Evolutionary conservation across 30 jellyfish, hydroid and myxozoan genomes (phyloP).

Genomic region (Sanderia malayensis): DNA sequence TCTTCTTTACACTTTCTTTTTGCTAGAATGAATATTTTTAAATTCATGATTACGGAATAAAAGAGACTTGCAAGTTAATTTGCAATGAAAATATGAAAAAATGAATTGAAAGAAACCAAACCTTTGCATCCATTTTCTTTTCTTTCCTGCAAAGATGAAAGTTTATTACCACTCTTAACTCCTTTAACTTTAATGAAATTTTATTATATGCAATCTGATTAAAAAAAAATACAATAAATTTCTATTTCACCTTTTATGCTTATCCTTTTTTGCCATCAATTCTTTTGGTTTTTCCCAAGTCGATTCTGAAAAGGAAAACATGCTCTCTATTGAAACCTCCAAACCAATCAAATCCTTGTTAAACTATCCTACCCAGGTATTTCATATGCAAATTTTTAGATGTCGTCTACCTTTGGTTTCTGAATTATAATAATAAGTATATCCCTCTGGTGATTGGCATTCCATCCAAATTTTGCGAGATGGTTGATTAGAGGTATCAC

Average conservation of each 20-base stretch:
- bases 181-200: background rate
- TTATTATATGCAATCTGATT: background rate
- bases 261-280: background rate
- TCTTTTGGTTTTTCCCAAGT: constrained; percentile 6
- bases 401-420: constrained; percentile 72
- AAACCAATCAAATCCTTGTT: background rate
- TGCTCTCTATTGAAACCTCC: background rate
- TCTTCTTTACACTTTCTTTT: no score
- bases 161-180: background rate
- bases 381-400: no score
- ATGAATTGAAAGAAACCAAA: background rate
- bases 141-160: background rate
- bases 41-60: no score
- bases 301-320: background rate
- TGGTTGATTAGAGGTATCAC: background rate
- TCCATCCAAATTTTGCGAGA: constrained; percentile 56
- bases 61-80: no score
- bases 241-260: background rate
- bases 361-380: no score
- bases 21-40: no score
- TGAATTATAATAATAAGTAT: constrained; percentile 66
- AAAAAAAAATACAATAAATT: background rate
- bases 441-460: constrained; percentile 80
- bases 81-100: no score
- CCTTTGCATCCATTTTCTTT: background rate